A percentile compares a stretch with the other conserved stretches of the same genome.
phyloP scores from a whole-genome alignment of 1,140 invertebrate species.

The Pogonomyrmex californicus region DNA sequence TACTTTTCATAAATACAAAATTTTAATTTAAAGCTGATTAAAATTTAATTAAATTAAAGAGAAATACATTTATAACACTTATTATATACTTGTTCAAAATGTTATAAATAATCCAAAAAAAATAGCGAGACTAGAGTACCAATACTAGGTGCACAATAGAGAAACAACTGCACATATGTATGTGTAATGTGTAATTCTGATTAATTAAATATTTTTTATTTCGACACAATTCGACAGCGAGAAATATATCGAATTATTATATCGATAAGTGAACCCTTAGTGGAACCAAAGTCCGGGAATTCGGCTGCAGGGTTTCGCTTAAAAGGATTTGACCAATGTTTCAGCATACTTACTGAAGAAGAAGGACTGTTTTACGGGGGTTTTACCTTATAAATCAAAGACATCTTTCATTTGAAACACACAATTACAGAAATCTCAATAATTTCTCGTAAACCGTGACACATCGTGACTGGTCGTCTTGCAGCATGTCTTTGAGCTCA shows the following conservation, averaged over 20 bases:
- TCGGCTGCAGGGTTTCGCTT: slow-evolving; percentile 22
- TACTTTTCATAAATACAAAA: slow-evolving; percentile 10
- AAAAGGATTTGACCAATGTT: slow-evolving; percentile 22
- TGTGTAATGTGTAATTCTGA: not conserved
- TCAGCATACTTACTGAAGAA: not conserved
- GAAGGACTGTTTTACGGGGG: slow-evolving; percentile 31
- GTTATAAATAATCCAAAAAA: not conserved
- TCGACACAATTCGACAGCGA: not conserved
- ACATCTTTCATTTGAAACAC: too few species aligned
- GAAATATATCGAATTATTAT: not conserved
- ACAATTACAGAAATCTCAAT: slow-evolving; percentile 47
- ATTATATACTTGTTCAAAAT: not conserved
- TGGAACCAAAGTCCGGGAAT: slow-evolving; percentile 11
- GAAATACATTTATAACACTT: not conserved
- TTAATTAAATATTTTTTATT: slow-evolving; percentile 1
- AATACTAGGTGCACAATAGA: too few species aligned
- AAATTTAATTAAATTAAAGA: not conserved
- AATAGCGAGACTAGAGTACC: too few species aligned
- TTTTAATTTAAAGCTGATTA: not conserved
- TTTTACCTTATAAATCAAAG: slow-evolving; percentile 38
- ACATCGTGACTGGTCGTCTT: not conserved
- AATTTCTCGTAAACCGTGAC: slow-evolving; percentile 37
- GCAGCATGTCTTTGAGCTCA: slow-evolving; percentile 21
- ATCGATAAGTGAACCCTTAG: not conserved
- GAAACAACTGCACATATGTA: too few species aligned